Percentiles rank a stretch among this genome's conserved stretches.
phyloP scores from a whole-genome alignment of 1,140 invertebrate genomes.

The Periplaneta americana region DNA sequence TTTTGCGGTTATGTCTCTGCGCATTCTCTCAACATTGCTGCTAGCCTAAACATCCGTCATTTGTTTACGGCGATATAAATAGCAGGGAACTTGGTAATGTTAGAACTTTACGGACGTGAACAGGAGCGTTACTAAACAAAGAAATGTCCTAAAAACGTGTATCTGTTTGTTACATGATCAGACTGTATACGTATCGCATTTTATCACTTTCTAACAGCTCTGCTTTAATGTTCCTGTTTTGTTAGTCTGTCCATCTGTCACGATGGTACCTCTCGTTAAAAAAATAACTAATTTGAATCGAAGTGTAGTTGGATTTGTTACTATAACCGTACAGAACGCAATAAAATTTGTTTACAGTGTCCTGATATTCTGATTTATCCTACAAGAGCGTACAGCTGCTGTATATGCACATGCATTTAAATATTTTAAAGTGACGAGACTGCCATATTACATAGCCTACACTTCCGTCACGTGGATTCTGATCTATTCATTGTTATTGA shows the following conservation, averaged over 20 bases:
- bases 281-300: background rate
- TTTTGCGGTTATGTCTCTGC: background rate
- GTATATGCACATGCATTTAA: too few relatives aligned
- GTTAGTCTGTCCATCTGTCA: background rate
- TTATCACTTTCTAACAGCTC: background rate
- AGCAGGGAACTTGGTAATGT: background rate
- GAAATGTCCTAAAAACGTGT: background rate
- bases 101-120: background rate
- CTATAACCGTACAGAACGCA: too few relatives aligned
- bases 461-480: too few relatives aligned
- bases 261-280: background rate
- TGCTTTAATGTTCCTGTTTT: background rate
- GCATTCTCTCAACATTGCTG: background rate
- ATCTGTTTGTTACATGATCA: background rate
- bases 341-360: too few relatives aligned
- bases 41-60: background rate
- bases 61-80: background rate
- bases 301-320: too few relatives aligned
- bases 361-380: too few relatives aligned
- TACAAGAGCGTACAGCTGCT: too few relatives aligned
- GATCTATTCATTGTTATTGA: too few relatives aligned
- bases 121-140: too few relatives aligned
- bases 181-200: background rate
- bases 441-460: too few relatives aligned
- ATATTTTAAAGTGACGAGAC: too few relatives aligned